A percentile compares a stretch with the other conserved stretches of the same genome.
Evolutionary conservation across 2,113 vertebrate genomes (phyloP).

Genomic region (Macaca mulatta): DNA sequence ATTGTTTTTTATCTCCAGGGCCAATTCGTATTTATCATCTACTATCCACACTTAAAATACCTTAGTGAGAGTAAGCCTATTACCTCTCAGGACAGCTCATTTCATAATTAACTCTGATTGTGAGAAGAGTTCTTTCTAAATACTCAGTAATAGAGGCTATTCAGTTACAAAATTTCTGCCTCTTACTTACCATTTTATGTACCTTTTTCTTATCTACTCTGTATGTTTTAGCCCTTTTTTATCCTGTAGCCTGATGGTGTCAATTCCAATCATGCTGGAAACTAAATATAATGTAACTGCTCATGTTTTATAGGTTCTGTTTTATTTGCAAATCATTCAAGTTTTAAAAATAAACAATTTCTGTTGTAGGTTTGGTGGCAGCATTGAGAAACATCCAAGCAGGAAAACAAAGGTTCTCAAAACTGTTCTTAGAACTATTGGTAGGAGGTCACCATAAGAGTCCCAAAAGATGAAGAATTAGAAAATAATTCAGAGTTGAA

Average conservation of each 20-base stretch:
- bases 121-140: not conserved
- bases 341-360: not conserved
- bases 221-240: not conserved
- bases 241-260: not conserved
- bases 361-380: not conserved
- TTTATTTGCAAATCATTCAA: not conserved
- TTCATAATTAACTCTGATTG: not conserved
- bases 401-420: not conserved
- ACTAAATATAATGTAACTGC: not conserved
- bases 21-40: not conserved
- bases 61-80: not conserved
- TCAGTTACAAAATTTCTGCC: not conserved
- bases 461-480: not conserved
- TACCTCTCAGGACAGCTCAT: not conserved
- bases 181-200: not conserved
- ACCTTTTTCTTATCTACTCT: not conserved
- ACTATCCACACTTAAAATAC: not conserved
- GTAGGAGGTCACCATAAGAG: not conserved
- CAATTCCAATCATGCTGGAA: not conserved
- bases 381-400: not conserved
- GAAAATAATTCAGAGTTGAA: not conserved
- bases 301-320: not conserved
- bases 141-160: not conserved
- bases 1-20: not conserved
- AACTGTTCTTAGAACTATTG: not conserved